Conservation (phyloP, 2,797 vertebrate genomes). For the Cichlasoma orientale region DNA sequence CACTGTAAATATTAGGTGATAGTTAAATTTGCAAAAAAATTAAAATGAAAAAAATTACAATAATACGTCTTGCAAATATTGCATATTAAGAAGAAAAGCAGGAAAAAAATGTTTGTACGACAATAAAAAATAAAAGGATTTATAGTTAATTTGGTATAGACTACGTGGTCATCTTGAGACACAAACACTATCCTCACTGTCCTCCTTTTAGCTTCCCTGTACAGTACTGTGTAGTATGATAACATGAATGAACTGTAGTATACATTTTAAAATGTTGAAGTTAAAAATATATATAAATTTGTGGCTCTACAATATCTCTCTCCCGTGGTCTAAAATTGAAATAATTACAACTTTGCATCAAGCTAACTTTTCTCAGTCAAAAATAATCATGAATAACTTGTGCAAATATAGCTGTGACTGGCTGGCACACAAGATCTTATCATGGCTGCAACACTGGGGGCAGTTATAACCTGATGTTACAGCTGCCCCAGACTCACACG, state of each 20-base stretch:
- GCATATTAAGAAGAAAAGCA: neutral
- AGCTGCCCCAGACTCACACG: neutral
- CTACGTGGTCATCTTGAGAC: neutral
- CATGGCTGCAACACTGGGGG: neutral
- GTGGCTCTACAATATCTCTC: no score
- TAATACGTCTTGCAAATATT: neutral
- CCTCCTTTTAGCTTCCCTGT: neutral
- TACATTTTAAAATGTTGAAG: no score
- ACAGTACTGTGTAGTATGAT: neutral
- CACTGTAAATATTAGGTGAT: neutral
- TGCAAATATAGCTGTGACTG: neutral
- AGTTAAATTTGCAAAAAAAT: neutral
- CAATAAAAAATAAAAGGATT: neutral
- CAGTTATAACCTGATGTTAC: neutral
- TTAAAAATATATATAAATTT: no score
- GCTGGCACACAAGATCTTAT: neutral
- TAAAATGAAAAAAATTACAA: neutral
- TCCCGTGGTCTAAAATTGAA: neutral
- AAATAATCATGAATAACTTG: neutral
- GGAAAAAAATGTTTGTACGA: neutral
- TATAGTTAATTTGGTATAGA: no score
- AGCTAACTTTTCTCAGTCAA: neutral
- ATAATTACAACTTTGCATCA: neutral
- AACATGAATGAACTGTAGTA: no score
- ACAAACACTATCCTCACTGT: neutral